Base-by-base conservation (phyloP, 2,113 vertebrate species). In the Hipposideros armiger region DNA sequence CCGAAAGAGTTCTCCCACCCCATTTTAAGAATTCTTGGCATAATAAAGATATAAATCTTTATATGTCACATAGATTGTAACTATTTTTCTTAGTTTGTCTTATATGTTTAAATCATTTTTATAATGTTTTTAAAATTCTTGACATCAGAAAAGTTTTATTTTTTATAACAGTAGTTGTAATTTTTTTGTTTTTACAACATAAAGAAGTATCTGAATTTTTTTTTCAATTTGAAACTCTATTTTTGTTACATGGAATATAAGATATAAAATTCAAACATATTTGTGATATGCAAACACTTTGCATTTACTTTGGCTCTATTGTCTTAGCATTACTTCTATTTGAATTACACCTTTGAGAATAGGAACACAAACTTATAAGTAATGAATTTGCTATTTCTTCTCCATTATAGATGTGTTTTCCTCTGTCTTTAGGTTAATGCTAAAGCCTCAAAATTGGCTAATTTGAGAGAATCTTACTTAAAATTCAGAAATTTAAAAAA, bases 401-500 rank as follows among this genome's bases (percentile, higher is more conserved):
- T 81, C 42, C 5, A n/a, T 69, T 58, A 60, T 28, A 83, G 47
- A 91, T 50, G 4, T 45, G 7, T 19, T 93, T 95, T 96, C 82
- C 30, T 81, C 6, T 66, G 52, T 93, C 26, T 84, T 45, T 73
- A 87, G 22, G 24, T 92, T 67, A 89, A 42, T 50, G 86, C 7
- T 58, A 56, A 95, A 86, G 22, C 40, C 17, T 32, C 58, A 92
- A 91, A 81, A 40, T 60, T 76, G 11, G 28, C 15, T 85, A 89
- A 77, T 89, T 66, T 60, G 54, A 93, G 69, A 90, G 24, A 91
- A 42, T 26, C 7, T 72, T 81, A 78, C 20, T 60, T 90, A 92
- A 86, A 94, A 69, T 69, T 77, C 74, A 88, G 40, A 92, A 93
- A 83, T 78, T 90, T 73, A 54, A 76, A 95, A 95, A 92, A 73